Percentiles rank a stretch among this genome's conserved stretches.
These are phyloP conservation scores for Callinectes sapidus DNA, from an alignment of 2,888 invertebrate genomes.

Conservation along the genomic window DNA sequence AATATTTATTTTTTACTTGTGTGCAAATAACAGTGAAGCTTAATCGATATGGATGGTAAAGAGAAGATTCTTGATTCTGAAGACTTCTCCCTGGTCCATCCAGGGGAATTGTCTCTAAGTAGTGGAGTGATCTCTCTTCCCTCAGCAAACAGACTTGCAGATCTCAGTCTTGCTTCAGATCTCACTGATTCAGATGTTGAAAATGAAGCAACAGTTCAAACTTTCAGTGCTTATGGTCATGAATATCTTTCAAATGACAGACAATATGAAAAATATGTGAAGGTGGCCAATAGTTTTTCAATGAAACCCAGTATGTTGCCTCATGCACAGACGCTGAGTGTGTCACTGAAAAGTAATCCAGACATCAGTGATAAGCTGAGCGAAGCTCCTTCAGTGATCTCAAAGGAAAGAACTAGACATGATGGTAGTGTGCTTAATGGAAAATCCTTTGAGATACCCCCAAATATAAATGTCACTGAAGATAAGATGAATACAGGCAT, in stretches of 20 bases:
- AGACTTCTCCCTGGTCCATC: constrained; percentile 31
- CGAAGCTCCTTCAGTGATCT: not conserved
- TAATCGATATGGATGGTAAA: not conserved
- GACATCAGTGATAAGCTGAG: not conserved
- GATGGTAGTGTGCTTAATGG: not conserved
- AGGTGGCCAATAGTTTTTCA: not conserved
- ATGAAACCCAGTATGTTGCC: not conserved
- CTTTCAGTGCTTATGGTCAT: constrained; percentile 7
- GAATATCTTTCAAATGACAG: not conserved
- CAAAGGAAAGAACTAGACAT: not conserved
- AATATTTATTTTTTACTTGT: too few species aligned
- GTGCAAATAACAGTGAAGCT: not conserved
- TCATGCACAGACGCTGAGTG: not conserved
- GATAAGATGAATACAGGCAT: not conserved
- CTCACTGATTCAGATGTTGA: constrained; percentile 53
- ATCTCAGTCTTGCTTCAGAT: constrained; percentile 51
- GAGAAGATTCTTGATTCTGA: constrained; percentile 42
- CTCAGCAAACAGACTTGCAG: constrained; percentile 43
- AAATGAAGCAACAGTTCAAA: constrained; percentile 42
- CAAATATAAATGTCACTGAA: not conserved
- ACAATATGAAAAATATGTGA: not conserved
- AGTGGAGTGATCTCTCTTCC: constrained; percentile 54
- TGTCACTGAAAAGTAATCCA: not conserved
- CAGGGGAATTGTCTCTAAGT: constrained; percentile 42
- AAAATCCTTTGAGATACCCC: not conserved